Evolutionary conservation across 2,113 vertebrate species (phyloP).

Genomic region (Orcinus orca): DNA sequence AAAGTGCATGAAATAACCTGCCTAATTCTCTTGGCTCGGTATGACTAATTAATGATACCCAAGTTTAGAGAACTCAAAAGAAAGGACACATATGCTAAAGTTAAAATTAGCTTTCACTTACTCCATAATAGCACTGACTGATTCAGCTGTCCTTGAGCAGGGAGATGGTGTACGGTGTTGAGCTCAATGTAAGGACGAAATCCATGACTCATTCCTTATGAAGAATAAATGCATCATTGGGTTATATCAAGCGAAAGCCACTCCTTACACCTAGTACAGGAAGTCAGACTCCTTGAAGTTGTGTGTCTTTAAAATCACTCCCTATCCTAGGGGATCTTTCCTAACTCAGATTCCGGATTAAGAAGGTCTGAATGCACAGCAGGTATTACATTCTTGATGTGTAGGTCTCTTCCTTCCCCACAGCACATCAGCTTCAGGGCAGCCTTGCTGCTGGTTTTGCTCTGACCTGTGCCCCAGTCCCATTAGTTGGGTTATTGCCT

Average conservation of each 20-base stretch:
- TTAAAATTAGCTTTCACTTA: constrained; percentile 51
- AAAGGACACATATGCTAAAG: constrained; percentile 43
- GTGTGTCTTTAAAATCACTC: neutral
- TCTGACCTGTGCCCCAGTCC: neutral
- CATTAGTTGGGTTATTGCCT: neutral
- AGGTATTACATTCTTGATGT: neutral
- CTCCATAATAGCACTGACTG: neutral
- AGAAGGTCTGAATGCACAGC: neutral
- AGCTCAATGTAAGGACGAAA: neutral
- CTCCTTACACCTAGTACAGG: neutral
- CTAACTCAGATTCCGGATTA: neutral
- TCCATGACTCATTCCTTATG: constrained; percentile 10
- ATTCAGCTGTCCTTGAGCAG: constrained; percentile 30
- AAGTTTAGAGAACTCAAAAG: constrained; percentile 41
- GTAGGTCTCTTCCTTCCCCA: neutral
- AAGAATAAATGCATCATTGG: neutral
- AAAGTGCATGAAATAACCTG: constrained; percentile 57
- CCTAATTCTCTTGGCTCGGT: neutral
- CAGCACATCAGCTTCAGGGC: neutral
- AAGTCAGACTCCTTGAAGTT: neutral
- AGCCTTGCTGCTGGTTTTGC: neutral
- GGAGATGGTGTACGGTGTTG: neutral
- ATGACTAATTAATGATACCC: constrained; percentile 51
- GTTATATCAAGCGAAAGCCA: constrained; percentile 23
- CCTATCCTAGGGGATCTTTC: neutral